Evolutionary conservation across 1,140 invertebrate species (phyloP).

Genomic region (Scylla paramamosain): DNA sequence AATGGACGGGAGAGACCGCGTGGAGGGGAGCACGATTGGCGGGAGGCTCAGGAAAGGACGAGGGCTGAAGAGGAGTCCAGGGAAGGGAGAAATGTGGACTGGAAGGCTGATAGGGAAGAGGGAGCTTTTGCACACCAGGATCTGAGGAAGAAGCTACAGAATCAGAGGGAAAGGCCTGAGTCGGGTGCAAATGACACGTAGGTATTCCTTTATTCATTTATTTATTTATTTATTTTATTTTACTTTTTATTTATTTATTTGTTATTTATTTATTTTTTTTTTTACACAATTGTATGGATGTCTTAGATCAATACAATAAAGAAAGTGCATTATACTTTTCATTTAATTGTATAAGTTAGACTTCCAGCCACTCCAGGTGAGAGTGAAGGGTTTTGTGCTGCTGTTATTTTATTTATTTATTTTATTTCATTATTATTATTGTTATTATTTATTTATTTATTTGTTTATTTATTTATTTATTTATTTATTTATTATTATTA

Average conservation of each 20-base stretch:
- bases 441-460: too few species aligned
- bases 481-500: too few species aligned
- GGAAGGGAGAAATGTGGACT: slow-evolving; percentile 35
- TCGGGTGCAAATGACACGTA: background rate
- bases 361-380: background rate
- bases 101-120: background rate
- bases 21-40: slow-evolving; percentile 48
- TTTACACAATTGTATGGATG: background rate
- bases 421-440: background rate
- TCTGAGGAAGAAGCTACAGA: slow-evolving; percentile 52
- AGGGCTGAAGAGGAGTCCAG: slow-evolving; percentile 45
- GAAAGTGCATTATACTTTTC: background rate
- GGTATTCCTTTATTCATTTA: background rate
- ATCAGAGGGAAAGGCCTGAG: slow-evolving; percentile 40
- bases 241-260: background rate
- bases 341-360: background rate
- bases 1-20: slow-evolving; percentile 37
- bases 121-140: background rate
- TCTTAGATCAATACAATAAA: background rate
- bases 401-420: background rate
- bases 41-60: slow-evolving; percentile 51
- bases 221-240: background rate
- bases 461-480: too few species aligned
- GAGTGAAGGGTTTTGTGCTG: background rate
- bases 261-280: background rate